Evolutionary conservation across 2,888 invertebrate species (phyloP).

Genomic region (Athalia circularis): DNA sequence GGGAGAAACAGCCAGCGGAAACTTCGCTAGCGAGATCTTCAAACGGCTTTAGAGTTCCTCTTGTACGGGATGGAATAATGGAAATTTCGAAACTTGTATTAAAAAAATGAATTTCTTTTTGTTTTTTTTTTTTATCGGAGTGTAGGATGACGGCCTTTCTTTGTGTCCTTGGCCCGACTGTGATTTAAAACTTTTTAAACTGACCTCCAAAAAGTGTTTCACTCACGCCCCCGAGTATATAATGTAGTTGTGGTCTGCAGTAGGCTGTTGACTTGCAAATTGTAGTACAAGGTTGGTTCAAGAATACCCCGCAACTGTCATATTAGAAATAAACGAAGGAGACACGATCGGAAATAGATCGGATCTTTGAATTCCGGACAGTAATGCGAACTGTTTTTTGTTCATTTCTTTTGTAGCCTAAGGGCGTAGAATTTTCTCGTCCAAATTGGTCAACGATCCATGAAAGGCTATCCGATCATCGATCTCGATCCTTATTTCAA

Average conservation of each 20-base stretch:
- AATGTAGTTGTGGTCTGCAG: background rate
- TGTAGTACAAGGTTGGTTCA: constrained; percentile 38
- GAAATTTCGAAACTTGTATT: constrained; percentile 7
- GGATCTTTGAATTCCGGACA: constrained; percentile 16
- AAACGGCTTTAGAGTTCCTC: constrained; percentile 25
- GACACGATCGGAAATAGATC: constrained; percentile 41
- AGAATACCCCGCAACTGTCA: constrained; percentile 37
- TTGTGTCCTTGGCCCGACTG: background rate
- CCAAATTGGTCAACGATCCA: no score
- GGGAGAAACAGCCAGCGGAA: constrained; percentile 25
- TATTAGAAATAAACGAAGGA: constrained; percentile 41
- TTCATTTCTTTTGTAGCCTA: background rate
- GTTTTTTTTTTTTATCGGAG: background rate
- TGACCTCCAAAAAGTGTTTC: background rate
- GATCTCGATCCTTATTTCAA: constrained; percentile 29
- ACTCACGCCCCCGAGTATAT: constrained; percentile 18
- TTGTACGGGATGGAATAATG: background rate
- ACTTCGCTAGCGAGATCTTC: constrained; percentile 42
- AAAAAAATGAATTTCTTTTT: background rate
- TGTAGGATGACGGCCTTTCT: background rate
- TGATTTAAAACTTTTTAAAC: background rate
- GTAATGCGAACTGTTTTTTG: background rate
- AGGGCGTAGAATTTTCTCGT: no score
- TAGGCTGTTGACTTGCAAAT: constrained; percentile 39
- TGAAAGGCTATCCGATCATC: background rate